These are phyloP conservation scores for Stomatorhinus ivindoensis DNA, from an alignment of 2,113 vertebrate species.

Conservation along the genomic window DNA sequence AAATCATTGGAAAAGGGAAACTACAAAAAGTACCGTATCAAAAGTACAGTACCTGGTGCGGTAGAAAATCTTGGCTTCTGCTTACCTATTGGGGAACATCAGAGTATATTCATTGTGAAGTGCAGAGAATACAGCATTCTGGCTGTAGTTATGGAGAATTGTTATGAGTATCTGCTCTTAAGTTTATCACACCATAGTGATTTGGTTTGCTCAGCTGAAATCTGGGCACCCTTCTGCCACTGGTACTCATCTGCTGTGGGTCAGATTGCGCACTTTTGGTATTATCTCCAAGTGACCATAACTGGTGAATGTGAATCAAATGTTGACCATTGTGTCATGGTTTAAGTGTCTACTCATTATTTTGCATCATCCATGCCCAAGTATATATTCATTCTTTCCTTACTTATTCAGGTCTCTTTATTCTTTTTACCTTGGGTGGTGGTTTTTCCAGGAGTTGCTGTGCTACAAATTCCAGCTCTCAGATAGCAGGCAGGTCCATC, in stretches of 20 bases:
- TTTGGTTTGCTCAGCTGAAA: neutral
- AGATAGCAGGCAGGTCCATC: constrained; percentile 26
- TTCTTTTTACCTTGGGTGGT: neutral
- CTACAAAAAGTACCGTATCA: too few species aligned
- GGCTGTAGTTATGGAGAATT: neutral
- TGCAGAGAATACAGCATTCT: neutral
- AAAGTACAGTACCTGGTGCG: too few species aligned
- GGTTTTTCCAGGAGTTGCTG: constrained; percentile 67
- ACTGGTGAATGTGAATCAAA: neutral
- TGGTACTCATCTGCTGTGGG: neutral
- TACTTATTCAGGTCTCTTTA: neutral
- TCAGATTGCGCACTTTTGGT: neutral
- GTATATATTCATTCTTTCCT: neutral
- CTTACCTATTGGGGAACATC: neutral
- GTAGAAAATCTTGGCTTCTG: neutral
- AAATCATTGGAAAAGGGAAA: too few species aligned
- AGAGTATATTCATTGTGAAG: neutral
- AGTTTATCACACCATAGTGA: neutral
- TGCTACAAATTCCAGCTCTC: constrained; percentile 70
- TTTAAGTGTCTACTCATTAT: neutral
- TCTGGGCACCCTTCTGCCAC: neutral
- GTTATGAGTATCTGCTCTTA: neutral
- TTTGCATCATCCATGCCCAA: neutral
- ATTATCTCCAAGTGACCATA: neutral
- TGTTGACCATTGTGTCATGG: neutral